phyloP scores from a whole-genome alignment of 2,888 invertebrate genomes.

The Craniophora ligustri region DNA sequence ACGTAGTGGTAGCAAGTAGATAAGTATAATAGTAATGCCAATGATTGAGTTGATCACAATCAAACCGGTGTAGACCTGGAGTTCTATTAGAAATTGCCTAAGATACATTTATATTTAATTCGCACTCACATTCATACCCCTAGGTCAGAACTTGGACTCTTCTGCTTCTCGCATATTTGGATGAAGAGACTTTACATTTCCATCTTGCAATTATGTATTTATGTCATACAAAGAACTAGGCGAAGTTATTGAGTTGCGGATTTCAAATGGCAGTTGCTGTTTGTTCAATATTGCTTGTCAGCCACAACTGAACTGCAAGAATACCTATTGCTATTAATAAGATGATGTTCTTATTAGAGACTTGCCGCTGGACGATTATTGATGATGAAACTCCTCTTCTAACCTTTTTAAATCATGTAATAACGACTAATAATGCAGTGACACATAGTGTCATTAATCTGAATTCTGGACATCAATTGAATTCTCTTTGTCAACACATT shows the following conservation, averaged over 20 bases:
- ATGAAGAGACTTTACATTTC: no score
- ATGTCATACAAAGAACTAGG: background rate
- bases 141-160: no score
- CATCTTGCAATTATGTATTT: no score
- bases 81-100: no score
- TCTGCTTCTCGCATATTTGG: no score
- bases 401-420: background rate
- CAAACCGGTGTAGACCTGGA: background rate
- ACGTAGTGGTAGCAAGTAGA: background rate
- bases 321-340: no score
- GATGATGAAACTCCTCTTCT: background rate
- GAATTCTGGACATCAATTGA: conserved; percentile 8
- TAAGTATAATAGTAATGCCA: background rate
- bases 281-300: background rate
- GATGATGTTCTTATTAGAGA: background rate
- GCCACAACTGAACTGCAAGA: background rate
- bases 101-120: no score
- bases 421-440: background rate
- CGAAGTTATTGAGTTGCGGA: background rate
- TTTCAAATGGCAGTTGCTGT: background rate
- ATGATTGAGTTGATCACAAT: background rate
- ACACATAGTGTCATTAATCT: conserved; percentile 3
- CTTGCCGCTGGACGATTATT: background rate
- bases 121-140: no score
- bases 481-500: conserved; percentile 56